Base-by-base conservation (phyloP, 2,797 vertebrate species). In the Falco concolor region DNA sequence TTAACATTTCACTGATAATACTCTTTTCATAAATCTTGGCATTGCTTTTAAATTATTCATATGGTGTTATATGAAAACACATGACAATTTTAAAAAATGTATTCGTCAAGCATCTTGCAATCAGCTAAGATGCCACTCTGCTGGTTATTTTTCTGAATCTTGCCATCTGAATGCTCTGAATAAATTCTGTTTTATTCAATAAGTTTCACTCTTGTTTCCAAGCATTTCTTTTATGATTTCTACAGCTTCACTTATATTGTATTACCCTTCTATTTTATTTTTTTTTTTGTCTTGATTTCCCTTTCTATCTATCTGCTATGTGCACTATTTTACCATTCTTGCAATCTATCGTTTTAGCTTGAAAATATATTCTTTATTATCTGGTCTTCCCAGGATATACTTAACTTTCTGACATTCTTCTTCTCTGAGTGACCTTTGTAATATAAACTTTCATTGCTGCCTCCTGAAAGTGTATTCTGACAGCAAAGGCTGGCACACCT, bases 341-440 rank as follows among this genome's bases (percentile, higher is more conserved):
- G 76, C 93, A 95, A 98, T 98, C 96, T 96, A 97, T 97, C 80
- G 94, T 94, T 97, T 96, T 87, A 89, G 74, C 83, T 93, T 84
- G 90, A 94, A 96, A 97, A 95, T 91, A 97, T 96, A 96, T 96
- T 97, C 95, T 80, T 59, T 97, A 97, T 98, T 98, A 98, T 98
- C 97, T 98, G 97, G 97, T 98, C 97, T 97, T 96, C 81, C 76
- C 87, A 89, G 85, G 93, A 97, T 97, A 95, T 97, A 95, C 96
- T 98, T 98, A 97, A 98, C 97, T 98, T 96, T 78, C 95, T 98
- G 98, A 98, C 97, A 97, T 95, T 97, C 94, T 95, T 97, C 96
- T 97, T 98, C 94, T 94, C 92, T n/a, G 50, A 96, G 94, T 98
- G 98, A 98, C 98, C 98, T 98, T 98, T 98, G 97, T 97, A 96